These are phyloP conservation scores for Leucopsar rothschildi DNA, from an alignment of 2,113 vertebrate species.

Conservation along the genomic window DNA sequence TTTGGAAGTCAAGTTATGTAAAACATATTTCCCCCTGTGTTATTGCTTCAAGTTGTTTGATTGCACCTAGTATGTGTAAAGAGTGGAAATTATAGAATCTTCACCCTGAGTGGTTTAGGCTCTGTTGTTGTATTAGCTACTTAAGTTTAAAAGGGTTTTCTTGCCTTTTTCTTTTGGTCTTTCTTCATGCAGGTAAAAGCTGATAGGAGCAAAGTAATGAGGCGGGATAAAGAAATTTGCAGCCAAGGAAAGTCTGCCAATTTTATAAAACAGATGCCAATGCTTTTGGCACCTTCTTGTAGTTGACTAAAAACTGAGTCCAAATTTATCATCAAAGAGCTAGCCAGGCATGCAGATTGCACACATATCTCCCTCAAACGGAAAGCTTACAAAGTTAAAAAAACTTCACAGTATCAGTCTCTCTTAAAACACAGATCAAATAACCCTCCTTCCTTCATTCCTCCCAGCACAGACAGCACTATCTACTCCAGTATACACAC, in stretches of 20 bases:
- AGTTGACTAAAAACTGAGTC: conserved; percentile 20
- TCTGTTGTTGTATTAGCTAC: conserved; percentile 53
- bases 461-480: conserved; percentile 27
- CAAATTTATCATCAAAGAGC: conserved; percentile 70
- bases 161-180: conserved; percentile 58
- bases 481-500: not conserved
- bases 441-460: conserved; percentile 10
- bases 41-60: conserved; percentile 52
- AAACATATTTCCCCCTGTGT: conserved; percentile 63
- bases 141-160: conserved; percentile 61
- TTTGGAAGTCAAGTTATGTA: conserved; percentile 69
- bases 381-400: conserved; percentile 31
- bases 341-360: conserved; percentile 60
- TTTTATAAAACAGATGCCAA: conserved; percentile 28
- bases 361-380: conserved; percentile 41
- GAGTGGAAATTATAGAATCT: conserved; percentile 53
- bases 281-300: conserved; percentile 38
- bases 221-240: conserved; percentile 25
- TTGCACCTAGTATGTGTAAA: conserved; percentile 47
- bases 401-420: conserved; percentile 38
- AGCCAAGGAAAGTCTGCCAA: conserved; percentile 36
- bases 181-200: conserved; percentile 48
- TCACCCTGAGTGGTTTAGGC: conserved; percentile 45
- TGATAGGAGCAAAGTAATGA: conserved; percentile 47
- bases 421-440: conserved; percentile 56